A percentile compares a stretch with the other conserved stretches of the same genome.
Evolutionary conservation across 2,113 vertebrate genomes (phyloP).

Genomic region (Crotophaga sulcirostris): DNA sequence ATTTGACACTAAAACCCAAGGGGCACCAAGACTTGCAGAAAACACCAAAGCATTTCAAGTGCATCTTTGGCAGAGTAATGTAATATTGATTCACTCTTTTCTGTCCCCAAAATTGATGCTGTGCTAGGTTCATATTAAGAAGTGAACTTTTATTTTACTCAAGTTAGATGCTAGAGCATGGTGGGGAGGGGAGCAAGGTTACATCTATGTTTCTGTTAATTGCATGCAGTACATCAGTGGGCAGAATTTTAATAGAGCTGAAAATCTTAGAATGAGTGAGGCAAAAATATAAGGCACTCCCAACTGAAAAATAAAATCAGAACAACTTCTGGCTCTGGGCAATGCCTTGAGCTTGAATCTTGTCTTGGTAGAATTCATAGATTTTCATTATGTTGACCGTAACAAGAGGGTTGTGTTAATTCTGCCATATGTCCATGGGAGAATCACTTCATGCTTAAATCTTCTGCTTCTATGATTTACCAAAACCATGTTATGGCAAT

Average conservation of each 20-base stretch:
- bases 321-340: not conserved
- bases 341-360: not conserved
- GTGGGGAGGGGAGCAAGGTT: not conserved
- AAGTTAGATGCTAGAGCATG: not conserved
- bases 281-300: not conserved
- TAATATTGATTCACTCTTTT: not conserved
- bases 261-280: not conserved
- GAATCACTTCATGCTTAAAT: not conserved
- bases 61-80: not conserved
- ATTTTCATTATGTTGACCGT: not conserved
- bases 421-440: not conserved
- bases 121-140: not conserved
- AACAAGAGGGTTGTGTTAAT: not conserved
- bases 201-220: not conserved
- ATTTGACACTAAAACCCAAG: not conserved
- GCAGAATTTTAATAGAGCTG: not conserved
- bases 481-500: not conserved
- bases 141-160: not conserved
- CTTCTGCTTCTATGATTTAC: not conserved
- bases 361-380: not conserved
- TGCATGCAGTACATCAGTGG: not conserved
- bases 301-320: not conserved
- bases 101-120: not conserved
- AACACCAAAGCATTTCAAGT: not conserved
- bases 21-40: not conserved